Base-by-base conservation (phyloP, 2,113 vertebrate species). In the Corynorhinus townsendii region DNA sequence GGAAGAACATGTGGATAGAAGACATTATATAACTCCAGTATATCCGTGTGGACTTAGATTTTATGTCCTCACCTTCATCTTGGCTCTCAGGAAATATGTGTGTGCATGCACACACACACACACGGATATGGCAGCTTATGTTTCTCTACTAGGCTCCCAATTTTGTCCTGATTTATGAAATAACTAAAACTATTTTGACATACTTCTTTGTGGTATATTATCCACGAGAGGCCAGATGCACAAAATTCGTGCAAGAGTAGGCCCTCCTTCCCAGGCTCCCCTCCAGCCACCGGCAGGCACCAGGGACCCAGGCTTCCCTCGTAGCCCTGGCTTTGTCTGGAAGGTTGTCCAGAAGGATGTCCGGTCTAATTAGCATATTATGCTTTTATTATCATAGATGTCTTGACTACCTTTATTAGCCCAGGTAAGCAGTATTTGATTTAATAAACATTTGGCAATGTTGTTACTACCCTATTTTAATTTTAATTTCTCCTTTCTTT, bases 181-280 rank as follows among this genome's bases (percentile, higher is more conserved):
- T 68, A 80, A 16, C 59, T 92, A 95, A 62, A 24, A 54, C 59
- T 83, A 54, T 62, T 93, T 93, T 71, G 26, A 83, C 95, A 66
- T 54, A 1, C 8, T 47, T 24, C 24, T 86, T 72, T 69, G 62
- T 14, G 30, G 7, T 71, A 0, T 89, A 19, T 71, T 69, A 62
- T 73, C 22, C 26, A 62, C 26, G 28, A 62, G 59, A 62, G 59
- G 11, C 59, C 26, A 0, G 10, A 26, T 59, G 56, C 56, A 59
- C 3, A 9, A 28, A 4, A 62, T 62, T 59, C 3, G 1, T 59
- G 56, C 8, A 59, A 59, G 22, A 59, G 56, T 59, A 59, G 56
- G 9, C 56, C 56, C 26, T 59, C 56, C 56, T 59, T 59, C 56
- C 24, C 24, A 26, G 24, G 56, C 24, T 59, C 28, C 56, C 56